Conservation (phyloP, 2,888 invertebrate species). For the Mamestra brassicae region DNA sequence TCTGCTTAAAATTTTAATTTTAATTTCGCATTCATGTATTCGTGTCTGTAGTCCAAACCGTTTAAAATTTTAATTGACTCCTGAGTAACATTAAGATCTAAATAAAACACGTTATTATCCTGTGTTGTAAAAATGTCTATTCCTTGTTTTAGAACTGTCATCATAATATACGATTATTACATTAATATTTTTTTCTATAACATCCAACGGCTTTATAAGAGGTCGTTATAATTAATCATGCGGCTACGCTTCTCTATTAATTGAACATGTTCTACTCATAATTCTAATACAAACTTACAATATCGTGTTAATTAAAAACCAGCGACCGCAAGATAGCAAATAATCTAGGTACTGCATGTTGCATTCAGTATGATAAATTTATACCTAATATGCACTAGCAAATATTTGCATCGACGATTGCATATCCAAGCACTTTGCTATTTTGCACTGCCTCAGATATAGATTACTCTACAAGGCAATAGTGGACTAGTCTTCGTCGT, state of each 20-base stretch:
- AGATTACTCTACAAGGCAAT: slow-evolving; percentile 50
- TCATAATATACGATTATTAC: slow-evolving; percentile 65
- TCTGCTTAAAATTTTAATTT: background rate
- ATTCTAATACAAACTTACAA: slow-evolving; percentile 44
- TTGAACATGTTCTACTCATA: slow-evolving; percentile 45
- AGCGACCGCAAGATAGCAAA: slow-evolving; percentile 45
- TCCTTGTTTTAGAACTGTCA: slow-evolving; percentile 52
- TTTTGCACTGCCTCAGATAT: slow-evolving; percentile 36
- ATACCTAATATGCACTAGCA: slow-evolving; percentile 55
- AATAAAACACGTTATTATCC: slow-evolving; percentile 31
- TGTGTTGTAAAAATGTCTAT: slow-evolving; percentile 5
- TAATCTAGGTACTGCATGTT: slow-evolving; percentile 33
- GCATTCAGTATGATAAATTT: slow-evolving; percentile 43
- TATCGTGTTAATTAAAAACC: slow-evolving; percentile 56
- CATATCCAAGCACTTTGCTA: slow-evolving; percentile 45
- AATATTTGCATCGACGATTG: slow-evolving; percentile 59
- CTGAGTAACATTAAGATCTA: slow-evolving; percentile 12
- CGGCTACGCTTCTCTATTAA: slow-evolving; percentile 47
- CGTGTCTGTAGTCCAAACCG: background rate
- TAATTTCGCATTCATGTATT: background rate
- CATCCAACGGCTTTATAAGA: slow-evolving; percentile 53
- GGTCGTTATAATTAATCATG: slow-evolving; percentile 64
- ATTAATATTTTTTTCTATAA: slow-evolving; percentile 35
- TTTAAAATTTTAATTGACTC: slow-evolving; percentile 18
- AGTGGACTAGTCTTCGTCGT: slow-evolving; percentile 24